These are phyloP conservation scores for Drosophila tropicalis DNA, from an alignment of 1,140 invertebrate species.

Conservation along the genomic window DNA sequence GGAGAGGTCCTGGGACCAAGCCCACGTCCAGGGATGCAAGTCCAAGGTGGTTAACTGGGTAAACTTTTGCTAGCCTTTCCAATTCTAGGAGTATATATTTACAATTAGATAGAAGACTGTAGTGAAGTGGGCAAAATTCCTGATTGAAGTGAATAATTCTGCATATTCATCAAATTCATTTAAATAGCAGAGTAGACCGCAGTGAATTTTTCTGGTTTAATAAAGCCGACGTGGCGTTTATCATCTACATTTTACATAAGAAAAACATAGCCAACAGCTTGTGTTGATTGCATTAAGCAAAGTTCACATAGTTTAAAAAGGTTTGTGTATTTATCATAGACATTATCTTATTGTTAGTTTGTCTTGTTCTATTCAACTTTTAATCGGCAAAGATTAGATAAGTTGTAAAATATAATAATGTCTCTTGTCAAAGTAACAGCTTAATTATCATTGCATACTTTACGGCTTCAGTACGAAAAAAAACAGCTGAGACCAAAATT, in stretches of 20 bases:
- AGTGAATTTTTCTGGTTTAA: not conserved
- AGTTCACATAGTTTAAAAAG: too few relatives aligned
- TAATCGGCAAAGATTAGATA: too few relatives aligned
- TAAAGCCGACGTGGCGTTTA: not conserved
- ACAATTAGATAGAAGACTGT: not conserved
- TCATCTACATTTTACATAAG: not conserved
- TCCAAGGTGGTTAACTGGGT: conserved; percentile 24
- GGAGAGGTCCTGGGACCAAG: too few relatives aligned
- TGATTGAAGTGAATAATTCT: conserved; percentile 16
- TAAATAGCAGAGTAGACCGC: not conserved
- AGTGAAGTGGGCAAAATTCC: not conserved
- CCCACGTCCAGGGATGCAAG: conserved; percentile 4
- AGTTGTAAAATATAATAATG: not conserved
- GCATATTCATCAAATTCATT: conserved; percentile 9
- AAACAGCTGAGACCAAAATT: not conserved
- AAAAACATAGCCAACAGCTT: too few relatives aligned
- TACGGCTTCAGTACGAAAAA: not conserved
- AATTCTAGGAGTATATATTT: conserved; percentile 11
- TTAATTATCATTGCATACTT: not conserved
- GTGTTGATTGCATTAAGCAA: too few relatives aligned
- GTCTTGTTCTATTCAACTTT: too few relatives aligned
- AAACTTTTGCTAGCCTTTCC: conserved; percentile 1
- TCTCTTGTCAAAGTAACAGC: not conserved
- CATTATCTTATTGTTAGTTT: too few relatives aligned
- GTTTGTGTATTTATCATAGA: too few relatives aligned